Evolutionary conservation across 2,888 invertebrate genomes (phyloP).

Genomic region (Mongoloraphidia duomilia): DNA sequence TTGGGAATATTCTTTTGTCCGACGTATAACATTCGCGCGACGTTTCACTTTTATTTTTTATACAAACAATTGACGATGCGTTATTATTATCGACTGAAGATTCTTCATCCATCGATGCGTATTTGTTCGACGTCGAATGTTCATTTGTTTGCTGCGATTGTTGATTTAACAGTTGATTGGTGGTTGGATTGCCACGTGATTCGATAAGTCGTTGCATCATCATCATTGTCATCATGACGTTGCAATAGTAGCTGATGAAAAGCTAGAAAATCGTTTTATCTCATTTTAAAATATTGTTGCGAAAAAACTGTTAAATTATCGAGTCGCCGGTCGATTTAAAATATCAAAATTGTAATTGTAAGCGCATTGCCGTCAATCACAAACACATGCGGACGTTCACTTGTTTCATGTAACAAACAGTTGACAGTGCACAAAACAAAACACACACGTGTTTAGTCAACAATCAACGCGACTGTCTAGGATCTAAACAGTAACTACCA

Average conservation of each 20-base stretch:
- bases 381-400: background rate
- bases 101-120: background rate
- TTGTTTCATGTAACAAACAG: background rate
- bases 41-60: background rate
- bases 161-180: conserved; percentile 13
- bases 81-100: background rate
- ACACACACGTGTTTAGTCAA: no score
- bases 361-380: background rate
- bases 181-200: conserved; percentile 13
- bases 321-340: no score
- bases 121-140: background rate
- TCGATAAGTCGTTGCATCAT: conserved; percentile 32
- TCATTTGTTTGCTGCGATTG: background rate
- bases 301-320: no score
- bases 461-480: no score
- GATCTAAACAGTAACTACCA: no score
- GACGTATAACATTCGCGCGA: conserved; percentile 2
- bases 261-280: background rate
- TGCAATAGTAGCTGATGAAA: background rate
- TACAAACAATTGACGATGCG: background rate
- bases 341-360: no score
- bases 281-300: background rate
- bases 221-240: conserved; percentile 32
- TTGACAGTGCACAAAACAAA: background rate
- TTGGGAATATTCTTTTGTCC: conserved; percentile 11